phyloP scores from a whole-genome alignment of 1,140 invertebrate genomes.

The Trachelipus rathkii region DNA sequence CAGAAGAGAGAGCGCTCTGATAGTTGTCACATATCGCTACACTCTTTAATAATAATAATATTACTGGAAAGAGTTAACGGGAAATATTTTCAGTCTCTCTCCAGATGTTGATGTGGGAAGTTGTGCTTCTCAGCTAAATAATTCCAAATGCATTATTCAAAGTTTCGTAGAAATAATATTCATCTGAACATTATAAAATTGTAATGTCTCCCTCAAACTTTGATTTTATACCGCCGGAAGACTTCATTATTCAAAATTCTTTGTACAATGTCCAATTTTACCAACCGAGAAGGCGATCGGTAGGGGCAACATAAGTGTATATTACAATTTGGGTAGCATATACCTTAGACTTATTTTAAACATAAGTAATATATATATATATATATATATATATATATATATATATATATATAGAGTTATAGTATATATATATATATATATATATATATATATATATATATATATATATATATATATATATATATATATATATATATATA shows the following conservation, averaged over 20 bases:
- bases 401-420: slow-evolving; percentile 16
- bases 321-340: background rate
- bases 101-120: background rate
- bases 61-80: too few species aligned
- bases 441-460: slow-evolving; percentile 20
- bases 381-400: slow-evolving; percentile 26
- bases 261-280: background rate
- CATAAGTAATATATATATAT: slow-evolving; percentile 27
- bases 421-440: slow-evolving; percentile 26
- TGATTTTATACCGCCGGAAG: background rate
- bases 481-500: background rate
- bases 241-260: background rate
- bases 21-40: background rate
- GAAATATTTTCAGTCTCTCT: background rate
- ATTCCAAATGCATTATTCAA: too few species aligned
- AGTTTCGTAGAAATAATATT: too few species aligned
- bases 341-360: slow-evolving; percentile 12
- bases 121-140: background rate
- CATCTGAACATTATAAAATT: too few species aligned
- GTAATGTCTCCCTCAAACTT: background rate
- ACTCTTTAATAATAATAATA: background rate
- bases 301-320: background rate
- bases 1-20: background rate
- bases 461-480: slow-evolving; percentile 8
- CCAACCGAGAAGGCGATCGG: background rate